Evolutionary conservation across 2,888 invertebrate species (phyloP).

Genomic region (Aspidiotus rigidus): DNA sequence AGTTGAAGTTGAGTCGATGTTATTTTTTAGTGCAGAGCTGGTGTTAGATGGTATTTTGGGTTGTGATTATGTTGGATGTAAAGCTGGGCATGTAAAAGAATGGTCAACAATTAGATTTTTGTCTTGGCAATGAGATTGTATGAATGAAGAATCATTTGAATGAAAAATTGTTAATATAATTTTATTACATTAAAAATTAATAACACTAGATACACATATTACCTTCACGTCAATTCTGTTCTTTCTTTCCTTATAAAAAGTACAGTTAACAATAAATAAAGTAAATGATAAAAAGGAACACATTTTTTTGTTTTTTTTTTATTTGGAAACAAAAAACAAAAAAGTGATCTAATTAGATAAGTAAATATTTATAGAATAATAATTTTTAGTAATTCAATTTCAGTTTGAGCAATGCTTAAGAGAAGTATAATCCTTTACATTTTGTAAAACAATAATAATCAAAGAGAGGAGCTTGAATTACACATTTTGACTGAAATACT

Average conservation of each 20-base stretch:
- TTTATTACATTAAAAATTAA: constrained; percentile 34
- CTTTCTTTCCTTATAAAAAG: constrained; percentile 29
- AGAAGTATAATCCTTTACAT: constrained; percentile 20
- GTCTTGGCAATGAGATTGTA: not conserved
- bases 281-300: constrained; percentile 33
- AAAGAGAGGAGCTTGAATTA: too few relatives aligned
- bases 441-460: constrained; percentile 1
- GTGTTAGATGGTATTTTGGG: too few relatives aligned
- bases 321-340: constrained; percentile 27
- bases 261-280: constrained; percentile 31
- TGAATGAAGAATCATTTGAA: constrained; percentile 1
- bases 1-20: too few relatives aligned
- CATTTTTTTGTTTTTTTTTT: constrained; percentile 27
- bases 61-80: too few relatives aligned
- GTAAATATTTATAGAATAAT: constrained; percentile 1
- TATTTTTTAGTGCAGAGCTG: too few relatives aligned
- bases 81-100: too few relatives aligned
- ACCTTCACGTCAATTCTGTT: constrained; percentile 30
- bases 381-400: constrained; percentile 27
- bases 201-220: constrained; percentile 35
- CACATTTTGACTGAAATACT: not conserved
- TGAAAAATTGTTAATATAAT: constrained; percentile 31
- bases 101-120: too few relatives aligned
- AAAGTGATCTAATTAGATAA: constrained; percentile 27
- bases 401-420: constrained; percentile 32